Conservation (phyloP, 2,113 vertebrate species). For the Bostrychus sinensis region DNA sequence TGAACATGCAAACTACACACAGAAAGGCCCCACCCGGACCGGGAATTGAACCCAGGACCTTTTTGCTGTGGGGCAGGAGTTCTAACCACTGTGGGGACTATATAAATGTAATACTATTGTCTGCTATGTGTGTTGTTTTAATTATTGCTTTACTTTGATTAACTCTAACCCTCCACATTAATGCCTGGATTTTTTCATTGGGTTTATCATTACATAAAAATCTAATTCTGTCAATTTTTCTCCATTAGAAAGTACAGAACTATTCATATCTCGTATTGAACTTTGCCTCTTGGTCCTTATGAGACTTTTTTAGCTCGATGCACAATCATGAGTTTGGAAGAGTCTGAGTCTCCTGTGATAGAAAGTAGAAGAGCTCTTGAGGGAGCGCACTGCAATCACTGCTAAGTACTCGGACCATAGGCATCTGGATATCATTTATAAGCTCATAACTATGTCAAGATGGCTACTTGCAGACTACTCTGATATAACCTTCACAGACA, state of each 20-base stretch:
- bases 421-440: background rate
- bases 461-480: background rate
- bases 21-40: no score
- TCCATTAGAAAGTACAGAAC: slow-evolving; percentile 33
- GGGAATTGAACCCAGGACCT: no score
- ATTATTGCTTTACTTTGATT: no score
- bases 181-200: background rate
- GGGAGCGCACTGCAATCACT: slow-evolving; percentile 58
- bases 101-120: no score
- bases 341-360: slow-evolving; percentile 39
- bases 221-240: background rate
- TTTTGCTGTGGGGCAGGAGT: no score
- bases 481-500: slow-evolving; percentile 8
- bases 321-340: slow-evolving; percentile 50
- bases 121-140: no score
- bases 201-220: background rate
- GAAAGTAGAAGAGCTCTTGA: slow-evolving; percentile 51
- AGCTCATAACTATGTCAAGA: background rate
- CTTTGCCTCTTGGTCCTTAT: slow-evolving; percentile 51
- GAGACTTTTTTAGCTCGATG: slow-evolving; percentile 41
- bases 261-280: slow-evolving; percentile 52
- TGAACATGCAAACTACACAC: no score
- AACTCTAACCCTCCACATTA: no score
- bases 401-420: slow-evolving; percentile 4
- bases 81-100: no score